Percentiles rank a stretch among this genome's conserved stretches.
These are phyloP conservation scores for Agrochola lychnidis DNA, from an alignment of 2,888 invertebrate genomes.

Conservation along the genomic window DNA sequence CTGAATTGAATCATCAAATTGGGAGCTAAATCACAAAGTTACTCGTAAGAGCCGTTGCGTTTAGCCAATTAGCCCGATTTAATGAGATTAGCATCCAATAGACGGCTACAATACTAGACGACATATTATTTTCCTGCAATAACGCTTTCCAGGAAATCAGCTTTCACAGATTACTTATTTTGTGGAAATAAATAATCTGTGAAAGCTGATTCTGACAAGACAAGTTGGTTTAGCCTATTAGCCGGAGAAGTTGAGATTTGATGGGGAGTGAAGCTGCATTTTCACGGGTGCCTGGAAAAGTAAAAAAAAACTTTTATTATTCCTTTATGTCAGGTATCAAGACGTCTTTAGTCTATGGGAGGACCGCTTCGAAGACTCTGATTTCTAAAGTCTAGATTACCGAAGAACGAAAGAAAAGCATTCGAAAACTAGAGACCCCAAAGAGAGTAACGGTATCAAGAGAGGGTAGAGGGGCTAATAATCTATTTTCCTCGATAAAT, in stretches of 20 bases:
- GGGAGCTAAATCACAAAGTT: slow-evolving; percentile 8
- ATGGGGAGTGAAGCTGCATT: slow-evolving; percentile 3
- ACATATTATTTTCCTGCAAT: background rate
- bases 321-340: background rate
- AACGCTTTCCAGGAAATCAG: slow-evolving; percentile 18
- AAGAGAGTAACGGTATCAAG: background rate
- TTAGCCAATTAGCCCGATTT: slow-evolving; percentile 20
- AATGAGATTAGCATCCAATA: background rate
- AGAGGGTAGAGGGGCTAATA: background rate
- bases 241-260: background rate
- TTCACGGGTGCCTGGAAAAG: slow-evolving; percentile 9
- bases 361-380: background rate
- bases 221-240: slow-evolving; percentile 4
- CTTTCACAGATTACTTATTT: slow-evolving; percentile 56
- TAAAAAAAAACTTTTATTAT: background rate
- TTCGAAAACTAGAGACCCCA: background rate
- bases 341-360: background rate
- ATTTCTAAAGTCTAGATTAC: background rate
- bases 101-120: background rate
- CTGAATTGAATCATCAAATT: slow-evolving; percentile 20
- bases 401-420: background rate
- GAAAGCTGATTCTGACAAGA: slow-evolving; percentile 36
- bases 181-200: slow-evolving; percentile 39
- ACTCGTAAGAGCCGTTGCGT: slow-evolving; percentile 1
- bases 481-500: background rate